Evolutionary conservation across 2,797 vertebrate species (phyloP).

Genomic region (Propithecus perrieri): DNA sequence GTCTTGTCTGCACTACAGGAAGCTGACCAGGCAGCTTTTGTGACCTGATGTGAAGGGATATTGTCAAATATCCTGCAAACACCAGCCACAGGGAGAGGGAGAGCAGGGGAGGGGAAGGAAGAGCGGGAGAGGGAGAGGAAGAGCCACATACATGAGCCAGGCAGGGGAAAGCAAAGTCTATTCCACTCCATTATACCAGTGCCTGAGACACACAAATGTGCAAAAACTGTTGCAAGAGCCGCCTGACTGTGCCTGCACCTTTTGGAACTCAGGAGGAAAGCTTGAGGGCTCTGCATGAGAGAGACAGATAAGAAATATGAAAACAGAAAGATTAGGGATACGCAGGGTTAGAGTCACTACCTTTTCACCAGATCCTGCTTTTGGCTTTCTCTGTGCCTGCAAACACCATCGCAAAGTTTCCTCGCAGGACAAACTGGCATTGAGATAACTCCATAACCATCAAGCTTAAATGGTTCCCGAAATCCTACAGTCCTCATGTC

Average conservation of each 20-base stretch:
- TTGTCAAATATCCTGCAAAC: conserved; percentile 59
- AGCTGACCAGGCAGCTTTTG: conserved; percentile 57
- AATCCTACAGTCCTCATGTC: not conserved
- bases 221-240: not conserved
- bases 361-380: not conserved
- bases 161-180: not conserved
- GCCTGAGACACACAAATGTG: not conserved
- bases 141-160: not conserved
- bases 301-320: not conserved
- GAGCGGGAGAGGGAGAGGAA: not conserved
- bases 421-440: not conserved
- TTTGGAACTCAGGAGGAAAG: conserved; percentile 3
- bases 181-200: not conserved
- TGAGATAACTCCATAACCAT: not conserved
- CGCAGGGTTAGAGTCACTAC: not conserved
- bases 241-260: not conserved
- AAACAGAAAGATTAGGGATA: not conserved
- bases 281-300: not conserved
- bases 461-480: not conserved
- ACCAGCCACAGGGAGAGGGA: not conserved
- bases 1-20: conserved; percentile 13
- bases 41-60: conserved; percentile 52
- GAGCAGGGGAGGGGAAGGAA: not conserved
- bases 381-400: conserved; percentile 28
- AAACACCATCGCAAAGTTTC: not conserved